Base-by-base conservation (phyloP, 2,113 vertebrate species). In the Stigmatopora nigra region DNA sequence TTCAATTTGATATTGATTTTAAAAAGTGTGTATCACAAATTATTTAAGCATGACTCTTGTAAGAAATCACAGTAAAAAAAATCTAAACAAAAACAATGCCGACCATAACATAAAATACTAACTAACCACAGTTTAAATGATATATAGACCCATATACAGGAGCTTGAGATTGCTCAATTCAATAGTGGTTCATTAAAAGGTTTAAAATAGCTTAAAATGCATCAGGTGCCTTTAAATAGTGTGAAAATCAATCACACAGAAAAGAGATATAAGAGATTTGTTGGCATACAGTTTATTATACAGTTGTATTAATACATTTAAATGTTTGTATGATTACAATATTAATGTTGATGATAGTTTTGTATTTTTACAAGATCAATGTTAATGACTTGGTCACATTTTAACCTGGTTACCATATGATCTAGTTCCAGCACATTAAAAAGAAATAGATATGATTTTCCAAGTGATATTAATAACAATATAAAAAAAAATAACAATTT, bases 401-500 rank as follows among this genome's bases (percentile, higher is more conserved):
- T 65, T 17, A 41, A 8, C 6, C 38, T 10, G 6, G 38, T 41
- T 4, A 41, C 38, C 38, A 10, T 41, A 41, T 8, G 9, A 41
- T 41, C 38, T 41, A 10, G 38, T 10, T 41, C 38, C 38, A 41
- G 7, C 9, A 41, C 4, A 10, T 41, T 41, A 41, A 41, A 1
- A 10, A 8, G n/a, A n/a, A 41, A 41, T 41, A 41, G 38, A 41
- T 8, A 4, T 4, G 9, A 8, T 41, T 5, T 41, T 41, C 38
- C 9, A 41, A 4, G 38, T 41, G 9, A 41, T 1, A 41, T 7
- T 10, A 41, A 41, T 38, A 38, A n/a, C n/a, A n/a, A n/a, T n/a
- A n/a, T n/a, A n/a, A 6, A 38, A 4, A 38, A 38, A 38, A 38
- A 38, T 38, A 20, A 55, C 64, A 63, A 67, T 65, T 78, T 51